A percentile compares a stretch with the other conserved stretches of the same genome.
phyloP scores from a whole-genome alignment of 64 coral and sea anemone species.

The Montipora sp. region DNA sequence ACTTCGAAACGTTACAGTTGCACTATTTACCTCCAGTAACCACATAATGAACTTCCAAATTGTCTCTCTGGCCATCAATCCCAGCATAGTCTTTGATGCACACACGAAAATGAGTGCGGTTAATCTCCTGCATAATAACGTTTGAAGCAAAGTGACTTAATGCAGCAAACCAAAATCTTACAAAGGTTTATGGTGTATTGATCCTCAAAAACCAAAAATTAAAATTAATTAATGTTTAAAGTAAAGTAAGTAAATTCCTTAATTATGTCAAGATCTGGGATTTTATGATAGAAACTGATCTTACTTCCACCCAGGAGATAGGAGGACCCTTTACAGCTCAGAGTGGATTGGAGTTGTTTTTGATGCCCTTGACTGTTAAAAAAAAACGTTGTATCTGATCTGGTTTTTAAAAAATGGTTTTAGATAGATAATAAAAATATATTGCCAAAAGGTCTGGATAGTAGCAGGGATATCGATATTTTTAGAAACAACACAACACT shows the following conservation, averaged over 20 bases:
- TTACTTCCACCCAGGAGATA: neutral
- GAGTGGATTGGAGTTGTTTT: too few relatives aligned
- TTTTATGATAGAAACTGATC: neutral
- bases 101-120: constrained; percentile 16
- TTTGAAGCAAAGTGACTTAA: neutral
- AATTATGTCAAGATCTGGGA: too few relatives aligned
- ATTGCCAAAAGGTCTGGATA: too few relatives aligned
- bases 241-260: too few relatives aligned
- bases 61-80: neutral
- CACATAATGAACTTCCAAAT: constrained; percentile 36
- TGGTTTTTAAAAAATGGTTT: too few relatives aligned
- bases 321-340: neutral
- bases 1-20: too few relatives aligned
- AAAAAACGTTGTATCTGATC: too few relatives aligned
- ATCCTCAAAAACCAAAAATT: neutral
- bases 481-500: too few relatives aligned
- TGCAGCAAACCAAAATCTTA: too few relatives aligned
- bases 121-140: constrained; percentile 34
- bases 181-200: neutral
- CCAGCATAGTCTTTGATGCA: constrained; percentile 53
- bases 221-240: too few relatives aligned
- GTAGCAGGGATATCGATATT: too few relatives aligned
- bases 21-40: constrained; percentile 57
- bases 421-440: too few relatives aligned
- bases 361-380: neutral